Conservation (phyloP, 1,140 invertebrate species). For the Rhizoglyphus robini region DNA sequence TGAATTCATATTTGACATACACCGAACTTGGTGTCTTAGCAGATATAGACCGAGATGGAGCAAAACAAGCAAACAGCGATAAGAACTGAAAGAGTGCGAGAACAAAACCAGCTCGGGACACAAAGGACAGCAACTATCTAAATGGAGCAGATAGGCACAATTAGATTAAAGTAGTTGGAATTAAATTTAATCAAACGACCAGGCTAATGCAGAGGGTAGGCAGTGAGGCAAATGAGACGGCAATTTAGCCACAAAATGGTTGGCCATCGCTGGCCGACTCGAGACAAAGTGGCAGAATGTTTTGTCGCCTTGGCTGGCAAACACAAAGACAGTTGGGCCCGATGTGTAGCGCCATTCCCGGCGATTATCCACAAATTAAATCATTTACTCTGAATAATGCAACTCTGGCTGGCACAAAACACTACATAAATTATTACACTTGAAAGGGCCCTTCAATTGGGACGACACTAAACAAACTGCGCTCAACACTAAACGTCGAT, state of each 20-base stretch:
- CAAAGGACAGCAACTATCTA: conserved; percentile 2
- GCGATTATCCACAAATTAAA: conserved; percentile 13
- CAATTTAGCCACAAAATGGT: conserved; percentile 2
- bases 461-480: neutral
- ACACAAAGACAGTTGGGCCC: neutral
- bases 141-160: conserved; percentile 2
- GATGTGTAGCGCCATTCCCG: too few species aligned
- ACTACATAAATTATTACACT: neutral
- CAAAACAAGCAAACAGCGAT: conserved; percentile 6
- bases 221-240: conserved; percentile 8
- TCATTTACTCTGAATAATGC: neutral
- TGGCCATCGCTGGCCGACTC: neutral
- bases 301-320: conserved; percentile 8
- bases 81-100: neutral
- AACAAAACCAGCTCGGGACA: neutral
- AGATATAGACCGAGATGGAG: neutral
- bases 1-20: too few species aligned
- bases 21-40: too few species aligned
- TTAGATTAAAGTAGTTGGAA: conserved; percentile 10
- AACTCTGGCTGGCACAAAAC: neutral
- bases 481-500: neutral
- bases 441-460: neutral
- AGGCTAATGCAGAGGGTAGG: too few species aligned
- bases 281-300: neutral
- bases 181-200: conserved; percentile 10